Evolutionary conservation across 2,888 invertebrate genomes (phyloP).

Genomic region (Argyresthia albistria): DNA sequence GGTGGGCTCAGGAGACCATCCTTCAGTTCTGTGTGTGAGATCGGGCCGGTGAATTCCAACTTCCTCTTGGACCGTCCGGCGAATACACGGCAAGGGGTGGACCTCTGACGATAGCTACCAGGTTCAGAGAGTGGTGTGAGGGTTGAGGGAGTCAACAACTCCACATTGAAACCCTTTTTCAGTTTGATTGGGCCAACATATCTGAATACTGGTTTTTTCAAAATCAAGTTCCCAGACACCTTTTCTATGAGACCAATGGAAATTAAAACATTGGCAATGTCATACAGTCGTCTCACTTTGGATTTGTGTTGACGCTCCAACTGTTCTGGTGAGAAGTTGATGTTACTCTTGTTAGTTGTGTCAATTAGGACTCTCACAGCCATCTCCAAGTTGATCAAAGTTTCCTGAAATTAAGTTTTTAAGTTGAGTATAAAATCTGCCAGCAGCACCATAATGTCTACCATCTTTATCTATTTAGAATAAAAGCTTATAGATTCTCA

Average conservation of each 20-base stretch:
- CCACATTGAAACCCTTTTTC: constrained; percentile 39
- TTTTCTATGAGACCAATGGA: constrained; percentile 81
- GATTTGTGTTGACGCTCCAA: constrained; percentile 74
- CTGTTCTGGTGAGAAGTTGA: constrained; percentile 60
- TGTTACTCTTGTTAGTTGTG: constrained; percentile 58
- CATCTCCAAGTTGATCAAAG: constrained; percentile 76
- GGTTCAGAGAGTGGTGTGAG: constrained; percentile 45
- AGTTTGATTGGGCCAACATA: constrained; percentile 72
- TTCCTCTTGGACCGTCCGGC: constrained; percentile 59
- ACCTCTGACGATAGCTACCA: constrained; percentile 29
- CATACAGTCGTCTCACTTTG: constrained; percentile 81
- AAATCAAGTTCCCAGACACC: constrained; percentile 72
- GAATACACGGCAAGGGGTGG: constrained; percentile 40
- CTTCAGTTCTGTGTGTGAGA: constrained; percentile 39
- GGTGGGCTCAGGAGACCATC: constrained; percentile 52
- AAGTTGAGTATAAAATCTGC: not conserved
- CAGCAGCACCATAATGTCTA: too few species aligned
- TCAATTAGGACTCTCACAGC: constrained; percentile 77
- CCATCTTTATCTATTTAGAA: too few species aligned
- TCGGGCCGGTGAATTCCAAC: constrained; percentile 56
- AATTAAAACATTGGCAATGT: constrained; percentile 84
- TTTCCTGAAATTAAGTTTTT: constrained; percentile 56
- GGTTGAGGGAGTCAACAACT: constrained; percentile 40
- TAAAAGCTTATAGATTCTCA: too few species aligned
- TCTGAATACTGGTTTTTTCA: constrained; percentile 78